phyloP scores from a whole-genome alignment of 2,113 vertebrate genomes.

The Megalops atlanticus region DNA sequence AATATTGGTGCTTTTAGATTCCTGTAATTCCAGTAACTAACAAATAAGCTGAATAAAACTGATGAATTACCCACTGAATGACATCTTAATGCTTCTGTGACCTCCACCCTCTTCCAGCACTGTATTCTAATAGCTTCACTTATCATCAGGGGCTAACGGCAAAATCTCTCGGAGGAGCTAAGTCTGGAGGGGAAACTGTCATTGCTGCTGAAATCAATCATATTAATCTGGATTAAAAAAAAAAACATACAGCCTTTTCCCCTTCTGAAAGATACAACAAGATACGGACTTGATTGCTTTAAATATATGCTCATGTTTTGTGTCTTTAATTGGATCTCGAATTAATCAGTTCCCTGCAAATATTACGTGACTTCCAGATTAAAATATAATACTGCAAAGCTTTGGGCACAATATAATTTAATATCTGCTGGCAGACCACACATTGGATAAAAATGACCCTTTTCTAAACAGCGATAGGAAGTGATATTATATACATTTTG shows the following conservation, averaged over 20 bases:
- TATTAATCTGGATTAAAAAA: constrained; percentile 23
- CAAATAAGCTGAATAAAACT: constrained; percentile 50
- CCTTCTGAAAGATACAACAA: background rate
- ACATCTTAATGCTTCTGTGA: constrained; percentile 42
- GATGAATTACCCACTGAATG: constrained; percentile 36
- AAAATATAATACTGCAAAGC: too few relatives aligned
- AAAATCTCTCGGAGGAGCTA: constrained; percentile 48
- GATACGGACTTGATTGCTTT: background rate
- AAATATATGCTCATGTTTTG: background rate
- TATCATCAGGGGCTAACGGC: constrained; percentile 43
- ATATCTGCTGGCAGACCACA: background rate
- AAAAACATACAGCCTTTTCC: background rate
- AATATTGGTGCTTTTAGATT: constrained; percentile 27
- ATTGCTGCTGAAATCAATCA: constrained; percentile 37
- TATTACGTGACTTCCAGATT: too few relatives aligned
- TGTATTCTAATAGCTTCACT: constrained; percentile 55
- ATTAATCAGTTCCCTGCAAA: background rate
- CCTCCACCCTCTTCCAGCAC: constrained; percentile 31
- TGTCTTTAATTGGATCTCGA: background rate
- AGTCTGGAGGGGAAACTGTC: constrained; percentile 40
- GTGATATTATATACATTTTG: too few relatives aligned
- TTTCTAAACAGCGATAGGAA: too few relatives aligned
- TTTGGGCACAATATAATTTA: too few relatives aligned
- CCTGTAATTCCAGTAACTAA: constrained; percentile 27
- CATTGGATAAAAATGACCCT: too few relatives aligned